These are phyloP conservation scores for Tachina fera DNA, from an alignment of 2,888 invertebrate genomes.

Conservation along the genomic window DNA sequence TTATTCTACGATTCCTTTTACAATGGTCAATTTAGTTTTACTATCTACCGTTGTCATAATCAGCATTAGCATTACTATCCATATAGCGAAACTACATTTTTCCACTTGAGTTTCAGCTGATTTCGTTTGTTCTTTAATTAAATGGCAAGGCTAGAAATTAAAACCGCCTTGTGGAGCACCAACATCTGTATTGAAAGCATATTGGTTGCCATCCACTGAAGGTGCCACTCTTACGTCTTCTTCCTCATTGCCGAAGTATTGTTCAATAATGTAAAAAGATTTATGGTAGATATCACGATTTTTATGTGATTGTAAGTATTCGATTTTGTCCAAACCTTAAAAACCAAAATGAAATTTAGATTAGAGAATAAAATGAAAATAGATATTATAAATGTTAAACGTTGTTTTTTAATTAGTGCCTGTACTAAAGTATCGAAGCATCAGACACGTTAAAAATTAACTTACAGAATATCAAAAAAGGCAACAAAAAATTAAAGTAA, in stretches of 20 bases:
- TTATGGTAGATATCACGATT: constrained; percentile 98
- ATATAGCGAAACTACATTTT: constrained; percentile 34
- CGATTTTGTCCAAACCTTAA: constrained; percentile 97
- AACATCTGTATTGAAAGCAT: constrained; percentile 88
- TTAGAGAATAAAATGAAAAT: no score
- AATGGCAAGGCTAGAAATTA: constrained; percentile 86
- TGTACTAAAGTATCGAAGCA: no score
- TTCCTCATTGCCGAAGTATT: constrained; percentile 96
- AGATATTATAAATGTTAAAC: no score
- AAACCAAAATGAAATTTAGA: constrained; percentile 11
- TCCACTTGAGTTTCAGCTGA: constrained; percentile 29
- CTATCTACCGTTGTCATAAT: constrained; percentile 52
- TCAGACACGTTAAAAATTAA: no score
- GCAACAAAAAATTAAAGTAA: no score
- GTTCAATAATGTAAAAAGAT: constrained; percentile 98
- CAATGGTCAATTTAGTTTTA: constrained; percentile 49
- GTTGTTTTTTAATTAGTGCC: no score
- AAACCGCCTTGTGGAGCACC: constrained; percentile 91
- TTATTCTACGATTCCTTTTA: background rate
- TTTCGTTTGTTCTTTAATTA: constrained; percentile 7
- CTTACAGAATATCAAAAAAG: no score
- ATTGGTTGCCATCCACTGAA: constrained; percentile 87
- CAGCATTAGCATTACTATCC: constrained; percentile 31
- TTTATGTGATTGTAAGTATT: constrained; percentile 98
- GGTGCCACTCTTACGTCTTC: constrained; percentile 92